Evolutionary conservation across 2,888 invertebrate species (phyloP), one percentile per base, ranked within the genome.

Genomic region (Gari tellinella): DNA sequence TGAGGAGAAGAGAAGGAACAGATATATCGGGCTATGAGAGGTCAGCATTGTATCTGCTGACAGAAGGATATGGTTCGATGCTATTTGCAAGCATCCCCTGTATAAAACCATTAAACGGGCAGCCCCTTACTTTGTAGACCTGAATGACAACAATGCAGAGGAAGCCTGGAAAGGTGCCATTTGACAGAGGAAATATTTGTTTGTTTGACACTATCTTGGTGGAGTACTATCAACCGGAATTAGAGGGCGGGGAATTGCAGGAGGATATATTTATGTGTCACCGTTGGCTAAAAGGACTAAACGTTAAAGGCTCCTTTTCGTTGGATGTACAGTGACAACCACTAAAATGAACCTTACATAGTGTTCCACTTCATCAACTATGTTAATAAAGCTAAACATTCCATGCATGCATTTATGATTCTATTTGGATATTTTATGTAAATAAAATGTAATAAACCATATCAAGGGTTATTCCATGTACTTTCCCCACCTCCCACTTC

Each of bases 81-180:
- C 31, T 31, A 31, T 31, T 31, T 31, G 31, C 31, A 31, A 31
- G 31, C 31, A 31, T 10, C 31, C 31, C 19, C 21, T 60, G 12
- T 60, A 21, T 31, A 48, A 48, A 38, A 38, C 31, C 21, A 48
- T 46, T 21, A 19, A 19, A 17, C 46, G 37, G 25, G 21, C 48
- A n/a, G 48, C 58, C 15, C 23, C 23, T 17, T n/a, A 41, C 17
- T 37, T 60, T 10, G 48, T 25, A 5, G 37, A 25, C 14, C n/a
- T 38, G n/a, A 48, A 45, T 25, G 58, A 60, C 48, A 48, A 60
- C 26, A 26, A 26, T 15, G n/a, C 25, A 26, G 3, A 46, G 8
- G 56, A 56, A 43, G 56, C 21, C 7, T 56, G 56, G 56, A 40
- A 56, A 25, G 10, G 17, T 26, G 57, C 57, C 19, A 26, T 57